Evolutionary conservation across 2,113 vertebrate species (phyloP), one percentile per base, ranked within the genome.

Genomic region (Pristiophorus japonicus): DNA sequence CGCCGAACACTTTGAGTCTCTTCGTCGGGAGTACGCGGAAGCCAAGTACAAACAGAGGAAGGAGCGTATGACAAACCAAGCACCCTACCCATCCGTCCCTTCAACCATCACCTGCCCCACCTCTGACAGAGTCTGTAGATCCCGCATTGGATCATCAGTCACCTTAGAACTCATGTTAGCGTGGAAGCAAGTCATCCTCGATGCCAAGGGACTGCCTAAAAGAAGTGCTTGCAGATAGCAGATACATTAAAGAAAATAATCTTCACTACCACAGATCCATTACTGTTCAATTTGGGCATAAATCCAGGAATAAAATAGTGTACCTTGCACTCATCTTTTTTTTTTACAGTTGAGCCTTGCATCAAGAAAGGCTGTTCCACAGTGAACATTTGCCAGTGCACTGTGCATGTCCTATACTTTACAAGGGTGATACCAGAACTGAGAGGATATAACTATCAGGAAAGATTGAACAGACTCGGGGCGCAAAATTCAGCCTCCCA

Each of bases 211-310:
- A n/a, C n/a, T n/a, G n/a, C n/a, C n/a, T n/a, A n/a, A n/a, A n/a
- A n/a, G n/a, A n/a, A n/a, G n/a, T n/a, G 30, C 11, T 91, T 91
- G 30, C 88, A 38, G 88, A 63, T 63, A 92, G 88, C n/a, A 92
- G 6, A 38, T 20, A 38, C 88, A 92, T 92, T 92, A 92, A 92
- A 65, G 59, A 63, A 90, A 92, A 38, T 63, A 20, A 42, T 22
- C 88, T 38, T 3, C 7, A 92, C 59, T 34, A 38, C 2, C 59
- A 16, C 59, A 92, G 62, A 92, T 1, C 6, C 34, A 38, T 91
- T 63, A n/a, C 55, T 38, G 59, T 65, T 63, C 59, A 38, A 65
- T 38, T 38, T 38, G 14, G 18, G 34, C 59, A 38, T 62, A 92
- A 62, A 20, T 63, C 18, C 62, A 38, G 88, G 8, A 38, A 63